Evolutionary conservation across 2,888 invertebrate genomes (phyloP).

Genomic region (Pomacea canaliculata): DNA sequence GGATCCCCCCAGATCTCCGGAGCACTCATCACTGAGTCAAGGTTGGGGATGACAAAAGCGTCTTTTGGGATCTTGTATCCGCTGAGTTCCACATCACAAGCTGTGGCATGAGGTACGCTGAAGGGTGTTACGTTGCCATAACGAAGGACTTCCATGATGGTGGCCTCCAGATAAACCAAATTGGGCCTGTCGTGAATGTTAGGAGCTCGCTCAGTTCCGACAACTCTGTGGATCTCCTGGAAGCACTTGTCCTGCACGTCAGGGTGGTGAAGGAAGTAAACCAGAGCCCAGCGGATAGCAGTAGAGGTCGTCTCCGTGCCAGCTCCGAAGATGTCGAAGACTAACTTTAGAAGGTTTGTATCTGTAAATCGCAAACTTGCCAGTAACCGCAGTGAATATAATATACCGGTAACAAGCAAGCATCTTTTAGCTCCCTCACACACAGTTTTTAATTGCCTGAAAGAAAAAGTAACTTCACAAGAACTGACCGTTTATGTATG

Average conservation of each 20-base stretch:
- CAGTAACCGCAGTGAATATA: not conserved
- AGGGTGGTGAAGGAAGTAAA: conserved; percentile 83
- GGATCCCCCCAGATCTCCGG: conserved; percentile 44
- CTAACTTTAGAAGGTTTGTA: conserved; percentile 25
- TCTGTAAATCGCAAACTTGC: conserved; percentile 23
- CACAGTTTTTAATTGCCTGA: too few relatives aligned
- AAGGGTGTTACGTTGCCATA: conserved; percentile 45
- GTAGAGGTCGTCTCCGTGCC: conserved; percentile 81
- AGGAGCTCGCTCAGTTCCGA: conserved; percentile 51
- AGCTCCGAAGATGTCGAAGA: conserved; percentile 48
- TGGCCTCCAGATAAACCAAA: conserved; percentile 51
- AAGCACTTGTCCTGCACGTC: conserved; percentile 69
- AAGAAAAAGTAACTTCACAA: too few relatives aligned
- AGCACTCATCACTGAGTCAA: conserved; percentile 52
- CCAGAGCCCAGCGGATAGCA: conserved; percentile 87
- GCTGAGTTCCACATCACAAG: conserved; percentile 45
- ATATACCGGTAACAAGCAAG: too few relatives aligned
- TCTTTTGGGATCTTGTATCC: conserved; percentile 60
- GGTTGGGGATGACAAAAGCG: conserved; percentile 42
- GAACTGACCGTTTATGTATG: too few relatives aligned
- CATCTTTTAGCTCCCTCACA: too few relatives aligned
- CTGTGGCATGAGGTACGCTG: conserved; percentile 13
- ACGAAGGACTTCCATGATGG: conserved; percentile 53
- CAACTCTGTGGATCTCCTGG: conserved; percentile 52
- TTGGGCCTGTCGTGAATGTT: conserved; percentile 38